Conservation (phyloP, 2,888 invertebrate genomes). For the Amphipyra berbera region DNA sequence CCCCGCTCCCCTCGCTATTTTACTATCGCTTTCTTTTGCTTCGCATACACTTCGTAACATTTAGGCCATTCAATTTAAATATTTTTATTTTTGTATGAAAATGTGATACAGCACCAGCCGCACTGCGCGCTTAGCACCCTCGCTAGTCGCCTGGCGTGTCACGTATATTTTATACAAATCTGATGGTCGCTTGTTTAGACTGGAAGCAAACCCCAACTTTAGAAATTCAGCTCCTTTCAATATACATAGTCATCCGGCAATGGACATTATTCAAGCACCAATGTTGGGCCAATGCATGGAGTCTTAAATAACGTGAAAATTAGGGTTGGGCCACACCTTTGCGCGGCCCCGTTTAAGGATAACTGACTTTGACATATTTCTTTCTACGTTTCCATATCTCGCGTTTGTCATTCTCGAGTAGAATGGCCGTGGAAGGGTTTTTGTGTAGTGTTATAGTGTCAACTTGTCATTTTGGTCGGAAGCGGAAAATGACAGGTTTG, state of each 20-base stretch:
- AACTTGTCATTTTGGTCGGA: constrained; percentile 42
- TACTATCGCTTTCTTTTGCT: too few relatives aligned
- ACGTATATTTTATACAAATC: too few relatives aligned
- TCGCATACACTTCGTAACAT: too few relatives aligned
- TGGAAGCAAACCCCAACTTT: too few relatives aligned
- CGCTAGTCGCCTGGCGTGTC: too few relatives aligned
- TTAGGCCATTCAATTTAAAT: too few relatives aligned
- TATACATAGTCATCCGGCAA: neutral
- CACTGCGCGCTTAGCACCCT: too few relatives aligned
- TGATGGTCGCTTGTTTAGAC: too few relatives aligned
- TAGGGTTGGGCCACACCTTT: constrained; percentile 48
- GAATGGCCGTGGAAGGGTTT: constrained; percentile 42
- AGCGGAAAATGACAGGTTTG: constrained; percentile 14
- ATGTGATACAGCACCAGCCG: too few relatives aligned
- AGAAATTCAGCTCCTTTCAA: neutral
- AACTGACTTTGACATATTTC: constrained; percentile 43
- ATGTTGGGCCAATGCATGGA: constrained; percentile 21
- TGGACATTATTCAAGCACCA: constrained; percentile 1
- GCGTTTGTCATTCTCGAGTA: constrained; percentile 22
- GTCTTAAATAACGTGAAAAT: constrained; percentile 49
- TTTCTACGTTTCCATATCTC: constrained; percentile 45
- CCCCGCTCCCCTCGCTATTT: too few relatives aligned
- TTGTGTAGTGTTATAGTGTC: constrained; percentile 41
- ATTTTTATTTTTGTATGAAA: too few relatives aligned
- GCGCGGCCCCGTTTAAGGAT: constrained; percentile 12